Conservation (phyloP, 2,797 vertebrate genomes). For the Anabas testudineus region DNA sequence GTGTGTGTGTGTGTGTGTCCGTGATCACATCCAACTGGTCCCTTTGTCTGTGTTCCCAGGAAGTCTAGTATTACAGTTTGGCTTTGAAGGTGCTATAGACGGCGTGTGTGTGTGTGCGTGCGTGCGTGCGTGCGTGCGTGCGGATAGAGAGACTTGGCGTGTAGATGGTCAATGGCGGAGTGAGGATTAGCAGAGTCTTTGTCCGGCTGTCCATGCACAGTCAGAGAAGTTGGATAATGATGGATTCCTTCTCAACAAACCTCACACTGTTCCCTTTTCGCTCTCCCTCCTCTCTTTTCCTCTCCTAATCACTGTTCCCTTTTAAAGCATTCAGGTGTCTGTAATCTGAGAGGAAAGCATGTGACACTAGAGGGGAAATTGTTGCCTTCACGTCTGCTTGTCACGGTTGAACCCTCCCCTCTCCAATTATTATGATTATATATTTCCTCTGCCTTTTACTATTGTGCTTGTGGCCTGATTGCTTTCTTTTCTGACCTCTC, state of each 20-base stretch:
- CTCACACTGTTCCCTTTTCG: conserved; percentile 57
- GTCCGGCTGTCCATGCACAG: conserved; percentile 38
- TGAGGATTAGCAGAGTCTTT: conserved; percentile 68
- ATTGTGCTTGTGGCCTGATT: conserved; percentile 4
- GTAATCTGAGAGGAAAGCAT: conserved; percentile 55
- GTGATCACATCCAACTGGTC: conserved; percentile 38
- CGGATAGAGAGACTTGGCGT: conserved; percentile 1
- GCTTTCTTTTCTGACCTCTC: neutral
- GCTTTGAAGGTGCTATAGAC: conserved; percentile 16
- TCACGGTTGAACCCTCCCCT: conserved; percentile 6
- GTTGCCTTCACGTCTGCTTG: conserved; percentile 44
- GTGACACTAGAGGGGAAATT: conserved; percentile 12
- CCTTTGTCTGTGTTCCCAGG: conserved; percentile 63
- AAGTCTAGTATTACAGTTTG: conserved; percentile 67
- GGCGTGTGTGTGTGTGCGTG: conserved; percentile 24
- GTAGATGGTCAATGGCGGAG: conserved; percentile 37
- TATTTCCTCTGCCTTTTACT: conserved; percentile 24
- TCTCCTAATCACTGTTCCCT: conserved; percentile 7
- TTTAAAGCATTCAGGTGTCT: conserved; percentile 38
- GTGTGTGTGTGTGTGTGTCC: conserved; percentile 24
- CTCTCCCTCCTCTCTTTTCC: neutral
- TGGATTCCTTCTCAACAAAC: conserved; percentile 73
- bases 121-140: conserved; percentile 14
- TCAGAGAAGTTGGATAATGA: conserved; percentile 59
- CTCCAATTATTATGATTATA: neutral